These are phyloP conservation scores for Adelognathus sp. DNA, from an alignment of 2,888 invertebrate species.

Conservation along the genomic window DNA sequence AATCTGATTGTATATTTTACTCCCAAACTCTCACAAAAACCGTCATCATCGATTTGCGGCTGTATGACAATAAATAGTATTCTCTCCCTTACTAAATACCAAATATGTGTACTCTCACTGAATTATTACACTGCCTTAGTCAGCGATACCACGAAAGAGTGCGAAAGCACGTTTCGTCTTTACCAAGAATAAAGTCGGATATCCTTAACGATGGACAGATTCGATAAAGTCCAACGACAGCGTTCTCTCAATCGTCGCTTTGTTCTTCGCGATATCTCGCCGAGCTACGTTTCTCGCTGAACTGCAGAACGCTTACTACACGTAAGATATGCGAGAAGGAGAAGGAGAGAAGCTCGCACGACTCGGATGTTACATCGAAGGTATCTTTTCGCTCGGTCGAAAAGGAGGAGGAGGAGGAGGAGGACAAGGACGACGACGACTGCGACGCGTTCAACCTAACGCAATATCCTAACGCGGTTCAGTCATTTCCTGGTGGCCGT, in stretches of 20 bases:
- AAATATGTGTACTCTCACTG: neutral
- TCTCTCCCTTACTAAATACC: neutral
- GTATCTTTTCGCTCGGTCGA: constrained; percentile 35
- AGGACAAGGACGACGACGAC: constrained; percentile 43
- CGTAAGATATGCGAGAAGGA: constrained; percentile 19
- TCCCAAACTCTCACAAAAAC: too few species aligned
- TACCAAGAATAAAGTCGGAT: neutral
- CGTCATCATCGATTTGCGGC: too few species aligned
- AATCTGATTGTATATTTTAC: too few species aligned
- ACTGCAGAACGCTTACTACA: constrained; percentile 26
- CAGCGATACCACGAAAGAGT: neutral
- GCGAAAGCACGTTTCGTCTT: neutral
- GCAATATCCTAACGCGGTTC: constrained; percentile 80
- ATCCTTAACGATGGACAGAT: constrained; percentile 15
- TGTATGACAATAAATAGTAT: neutral
- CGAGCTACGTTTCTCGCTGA: constrained; percentile 22
- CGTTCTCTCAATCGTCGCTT: neutral
- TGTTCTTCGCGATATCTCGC: neutral
- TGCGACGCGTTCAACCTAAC: constrained; percentile 72
- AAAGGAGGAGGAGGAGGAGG: constrained; percentile 34
- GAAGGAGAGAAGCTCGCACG: constrained; percentile 18
- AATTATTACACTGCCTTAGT: neutral
- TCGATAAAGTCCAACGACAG: neutral
- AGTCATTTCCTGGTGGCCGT: constrained; percentile 80
- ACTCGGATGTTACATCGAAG: constrained; percentile 46